phyloP scores from a whole-genome alignment of 2,797 vertebrate species.

The Peromyscus nudipes region DNA sequence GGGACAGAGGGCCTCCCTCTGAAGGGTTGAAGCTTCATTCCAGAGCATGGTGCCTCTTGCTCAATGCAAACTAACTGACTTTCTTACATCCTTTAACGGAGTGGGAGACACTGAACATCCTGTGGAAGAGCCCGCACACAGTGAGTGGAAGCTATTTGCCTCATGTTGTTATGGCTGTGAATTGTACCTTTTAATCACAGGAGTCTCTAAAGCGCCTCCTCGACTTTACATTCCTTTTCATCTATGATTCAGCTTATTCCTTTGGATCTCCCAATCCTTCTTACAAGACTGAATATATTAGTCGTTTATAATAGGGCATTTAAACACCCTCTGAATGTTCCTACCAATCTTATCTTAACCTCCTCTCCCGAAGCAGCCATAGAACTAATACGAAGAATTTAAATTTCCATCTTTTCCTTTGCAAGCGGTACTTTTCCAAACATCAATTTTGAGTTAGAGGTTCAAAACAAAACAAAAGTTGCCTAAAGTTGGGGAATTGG shows the following conservation, averaged over 20 bases:
- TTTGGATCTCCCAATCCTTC: conserved; percentile 60
- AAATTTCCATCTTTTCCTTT: neutral
- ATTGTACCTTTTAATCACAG: conserved; percentile 66
- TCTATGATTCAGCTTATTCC: conserved; percentile 40
- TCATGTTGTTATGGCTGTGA: conserved; percentile 50
- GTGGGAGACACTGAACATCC: conserved; percentile 30
- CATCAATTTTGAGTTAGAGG: neutral
- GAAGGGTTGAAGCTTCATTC: neutral
- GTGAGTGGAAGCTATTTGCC: conserved; percentile 50
- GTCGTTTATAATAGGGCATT: conserved; percentile 46
- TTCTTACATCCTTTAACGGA: conserved; percentile 63
- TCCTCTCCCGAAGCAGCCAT: conserved; percentile 4
- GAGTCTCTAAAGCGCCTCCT: conserved; percentile 48
- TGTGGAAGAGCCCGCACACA: neutral
- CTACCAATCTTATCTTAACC: conserved; percentile 71
- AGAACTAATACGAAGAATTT: conserved; percentile 23
- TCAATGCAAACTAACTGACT: conserved; percentile 26
- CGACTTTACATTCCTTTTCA: conserved; percentile 70
- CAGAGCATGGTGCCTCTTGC: neutral
- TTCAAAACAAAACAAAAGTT: conserved; percentile 29
- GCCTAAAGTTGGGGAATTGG: neutral
- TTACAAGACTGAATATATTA: conserved; percentile 62
- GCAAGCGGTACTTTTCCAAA: conserved; percentile 11
- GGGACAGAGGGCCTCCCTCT: neutral
- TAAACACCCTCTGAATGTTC: conserved; percentile 60